A percentile compares a stretch with the other conserved stretches of the same genome.
Evolutionary conservation across 1,140 invertebrate genomes (phyloP).

Genomic region (Cotesia typhae): DNA sequence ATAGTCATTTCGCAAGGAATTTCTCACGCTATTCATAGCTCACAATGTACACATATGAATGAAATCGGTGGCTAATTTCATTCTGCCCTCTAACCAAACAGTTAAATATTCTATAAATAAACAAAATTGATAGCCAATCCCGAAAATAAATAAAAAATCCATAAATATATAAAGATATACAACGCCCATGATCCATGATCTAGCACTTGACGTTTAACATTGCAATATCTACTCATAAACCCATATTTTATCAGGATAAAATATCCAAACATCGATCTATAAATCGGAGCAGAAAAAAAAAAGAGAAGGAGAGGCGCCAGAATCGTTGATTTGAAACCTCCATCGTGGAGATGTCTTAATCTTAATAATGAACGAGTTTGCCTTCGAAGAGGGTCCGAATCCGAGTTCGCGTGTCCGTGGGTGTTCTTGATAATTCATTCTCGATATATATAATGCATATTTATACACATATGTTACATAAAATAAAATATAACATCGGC

Average conservation of each 20-base stretch:
- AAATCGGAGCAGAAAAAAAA: constrained; percentile 7
- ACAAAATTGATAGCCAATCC: not conserved
- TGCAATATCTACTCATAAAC: constrained; percentile 31
- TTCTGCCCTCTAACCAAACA: not conserved
- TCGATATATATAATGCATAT: constrained; percentile 38
- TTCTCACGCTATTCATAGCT: constrained; percentile 34
- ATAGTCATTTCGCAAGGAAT: constrained; percentile 27
- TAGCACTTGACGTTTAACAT: constrained; percentile 42
- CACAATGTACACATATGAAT: constrained; percentile 21
- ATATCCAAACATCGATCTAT: too few relatives aligned
- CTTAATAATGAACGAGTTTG: constrained; percentile 49
- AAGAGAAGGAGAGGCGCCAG: constrained; percentile 18
- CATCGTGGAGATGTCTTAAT: constrained; percentile 49
- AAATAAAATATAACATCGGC: not conserved
- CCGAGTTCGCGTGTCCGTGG: constrained; percentile 23
- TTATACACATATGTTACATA: not conserved
- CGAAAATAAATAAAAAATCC: constrained; percentile 33
- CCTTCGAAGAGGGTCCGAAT: constrained; percentile 26
- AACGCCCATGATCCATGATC: too few relatives aligned
- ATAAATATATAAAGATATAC: constrained; percentile 43
- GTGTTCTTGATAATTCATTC: constrained; percentile 50
- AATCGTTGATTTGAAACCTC: constrained; percentile 33
- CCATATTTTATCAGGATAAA: not conserved
- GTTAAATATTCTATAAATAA: constrained; percentile 6
- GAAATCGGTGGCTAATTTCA: constrained; percentile 1